Base-by-base conservation (phyloP, 2,113 vertebrate species). In the Rattus rattus region DNA sequence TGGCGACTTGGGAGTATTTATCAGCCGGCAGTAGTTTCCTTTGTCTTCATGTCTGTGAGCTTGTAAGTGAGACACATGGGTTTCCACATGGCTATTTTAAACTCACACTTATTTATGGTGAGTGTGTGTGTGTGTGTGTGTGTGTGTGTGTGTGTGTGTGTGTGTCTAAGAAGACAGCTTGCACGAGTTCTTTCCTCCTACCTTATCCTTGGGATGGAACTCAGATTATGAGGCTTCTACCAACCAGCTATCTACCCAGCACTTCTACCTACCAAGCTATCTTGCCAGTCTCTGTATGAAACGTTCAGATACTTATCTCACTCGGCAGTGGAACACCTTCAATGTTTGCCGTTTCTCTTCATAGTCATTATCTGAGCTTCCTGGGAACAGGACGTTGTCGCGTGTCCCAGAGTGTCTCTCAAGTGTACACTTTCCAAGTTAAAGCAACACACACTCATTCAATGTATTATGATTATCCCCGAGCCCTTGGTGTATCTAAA, bases 391-490 rank as follows among this genome's bases (percentile, higher is more conserved):
- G 85, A 59, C 95, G n/a, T 26, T 63, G 91, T 88, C 92, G 1
- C 93, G 16, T n/a, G 81, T 93, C 59, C 10, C n/a, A 63, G 7
- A 3, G 79, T 36, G 84, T 95, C 95, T 95, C 94, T 94, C 94
- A 28, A 39, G 88, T 39, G 7, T 80, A 9, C 96, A 95, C 96
- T 95, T 98, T 90, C 97, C 96, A 98, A 54, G 95, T 98, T 97
- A 97, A 98, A 97, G 96, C 94, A 91, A 96, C 81, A 94, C 94
- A 98, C 94, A 98, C 85, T 97, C 0, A 61, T 76, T 76, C 88
- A 96, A 94, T 97, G 97, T 79, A 76, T 94, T 92, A 97, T 93
- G 91, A 97, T 98, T 97, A 98, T 95, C 11, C 24, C 92, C 77
- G 93, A 97, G 91, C 94, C 92, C 92, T 97, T 7, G 97, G 92